Evolutionary conservation across 2,888 invertebrate genomes (phyloP).

Genomic region (Tipula vernalis): DNA sequence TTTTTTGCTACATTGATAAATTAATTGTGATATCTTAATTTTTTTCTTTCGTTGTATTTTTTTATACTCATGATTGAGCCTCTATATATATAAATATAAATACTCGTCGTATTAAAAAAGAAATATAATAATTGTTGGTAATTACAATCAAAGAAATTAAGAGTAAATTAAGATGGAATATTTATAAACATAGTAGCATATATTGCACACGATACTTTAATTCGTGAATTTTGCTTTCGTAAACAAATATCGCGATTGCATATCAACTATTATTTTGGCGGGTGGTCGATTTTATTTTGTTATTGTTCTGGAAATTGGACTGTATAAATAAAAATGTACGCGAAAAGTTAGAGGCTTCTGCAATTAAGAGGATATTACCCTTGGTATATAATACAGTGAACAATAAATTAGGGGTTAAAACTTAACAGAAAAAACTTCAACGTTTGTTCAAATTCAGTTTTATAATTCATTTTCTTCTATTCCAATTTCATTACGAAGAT

Average conservation of each 20-base stretch:
- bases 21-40: neutral
- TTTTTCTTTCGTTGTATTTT: neutral
- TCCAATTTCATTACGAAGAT: no score
- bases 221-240: neutral
- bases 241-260: neutral
- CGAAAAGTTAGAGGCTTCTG: no score
- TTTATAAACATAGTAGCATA: neutral
- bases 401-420: no score
- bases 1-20: neutral
- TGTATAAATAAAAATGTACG: no score
- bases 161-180: neutral
- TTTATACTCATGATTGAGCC: neutral
- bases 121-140: neutral
- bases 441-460: no score
- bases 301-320: no score
- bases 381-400: no score
- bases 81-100: neutral
- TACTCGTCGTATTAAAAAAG: neutral
- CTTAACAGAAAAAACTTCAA: no score
- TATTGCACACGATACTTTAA: neutral
- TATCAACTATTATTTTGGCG: neutral
- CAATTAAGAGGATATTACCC: no score
- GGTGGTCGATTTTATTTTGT: neutral
- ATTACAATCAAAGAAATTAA: neutral
- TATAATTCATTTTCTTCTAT: no score